Evolutionary conservation across 1,140 invertebrate genomes (phyloP), one percentile per base, ranked within the genome.

Genomic region (Rhyzopertha dominica): DNA sequence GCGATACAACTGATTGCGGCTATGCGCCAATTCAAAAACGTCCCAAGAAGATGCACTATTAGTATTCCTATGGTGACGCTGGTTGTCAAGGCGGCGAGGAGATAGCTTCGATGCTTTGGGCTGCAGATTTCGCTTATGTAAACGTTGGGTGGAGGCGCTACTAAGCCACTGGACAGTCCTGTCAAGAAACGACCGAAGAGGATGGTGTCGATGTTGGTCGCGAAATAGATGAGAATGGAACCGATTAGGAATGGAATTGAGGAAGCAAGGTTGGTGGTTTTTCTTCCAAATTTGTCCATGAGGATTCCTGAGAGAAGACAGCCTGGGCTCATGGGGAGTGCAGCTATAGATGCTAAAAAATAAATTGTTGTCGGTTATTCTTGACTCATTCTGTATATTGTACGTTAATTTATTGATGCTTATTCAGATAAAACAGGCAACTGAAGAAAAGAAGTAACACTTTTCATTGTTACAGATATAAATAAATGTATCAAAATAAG

Each of bases 231-330:
- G 7, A 78, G 50, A 3, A 79, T 51, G 82, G 83, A 89, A 9
- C 84, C 83, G n/a, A 77, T 38, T 0, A 81, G 53, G 32, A 78
- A 81, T 0, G 82, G 76, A 0, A 78, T 60, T 14, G 73, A 74
- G n/a, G 78, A 63, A 7, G 82, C 57, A 20, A 79, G 63, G 32
- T 84, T 71, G 0, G 80, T 76, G 5, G 58, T 67, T 55, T 76
- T 79, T 39, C 86, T 67, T 4, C 86, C 87, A 38, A 80, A 70
- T 46, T 72, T 76, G 47, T 87, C 81, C 62, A 85, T 79, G 25
- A 79, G 53, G 51, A 74, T 68, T 2, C 80, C 74, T 4, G 73
- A 70, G 9, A 80, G 53, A 14, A 79, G 66, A 39, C 78, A 79
- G 0, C 78, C 78, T 0, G 74, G 67, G 0, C 72, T 72, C 77